Base-by-base conservation (phyloP, 2,797 vertebrate species). In the Characodon lateralis region DNA sequence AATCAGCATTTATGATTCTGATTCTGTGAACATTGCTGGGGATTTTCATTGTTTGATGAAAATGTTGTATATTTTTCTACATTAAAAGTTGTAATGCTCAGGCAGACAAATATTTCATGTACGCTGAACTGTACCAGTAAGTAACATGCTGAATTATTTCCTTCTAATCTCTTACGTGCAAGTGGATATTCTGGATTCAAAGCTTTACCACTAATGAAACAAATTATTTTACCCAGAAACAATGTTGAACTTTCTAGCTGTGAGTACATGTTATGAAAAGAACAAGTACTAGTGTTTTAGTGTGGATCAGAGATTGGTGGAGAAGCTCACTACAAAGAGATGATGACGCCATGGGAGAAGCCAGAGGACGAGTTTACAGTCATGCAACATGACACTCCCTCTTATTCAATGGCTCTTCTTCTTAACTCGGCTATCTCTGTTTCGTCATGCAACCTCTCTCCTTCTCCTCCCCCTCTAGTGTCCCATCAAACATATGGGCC, bases 401-500 rank as follows among this genome's bases (percentile, higher is more conserved):
- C 83, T 84, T 56, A 80, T 75, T n/a, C 55, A 56, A 9, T 51
- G 8, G 43, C 69, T 83, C 77, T 41, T 35, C 70, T 71, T 73
- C 43, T 68, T 75, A 50, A 59, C 79, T 81, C 82, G 39, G 63
- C 81, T 81, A 73, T 84, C 73, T 56, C 77, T 72, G 77, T 77
- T 73, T 77, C 74, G 83, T 93, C 93, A 91, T 79, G 76, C 89
- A 85, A 74, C 75, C 87, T 18, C 65, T 71, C 79, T 72, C 70
- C 35, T 50, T 46, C 39, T 48, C n/a, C 26, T 39, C 58, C 68
- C 65, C 39, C 10, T 68, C 20, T 56, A n/a, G 35, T 68, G 81
- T 85, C 81, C 73, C 71, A 58, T 68, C 79, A 91, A 75, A 80
- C 89, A 85, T 85, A 89, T 88, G 87, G 81, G 78, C 82, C 81